These are phyloP conservation scores for Eutrigla gurnardus DNA, from an alignment of 2,797 vertebrate species.

Conservation along the genomic window DNA sequence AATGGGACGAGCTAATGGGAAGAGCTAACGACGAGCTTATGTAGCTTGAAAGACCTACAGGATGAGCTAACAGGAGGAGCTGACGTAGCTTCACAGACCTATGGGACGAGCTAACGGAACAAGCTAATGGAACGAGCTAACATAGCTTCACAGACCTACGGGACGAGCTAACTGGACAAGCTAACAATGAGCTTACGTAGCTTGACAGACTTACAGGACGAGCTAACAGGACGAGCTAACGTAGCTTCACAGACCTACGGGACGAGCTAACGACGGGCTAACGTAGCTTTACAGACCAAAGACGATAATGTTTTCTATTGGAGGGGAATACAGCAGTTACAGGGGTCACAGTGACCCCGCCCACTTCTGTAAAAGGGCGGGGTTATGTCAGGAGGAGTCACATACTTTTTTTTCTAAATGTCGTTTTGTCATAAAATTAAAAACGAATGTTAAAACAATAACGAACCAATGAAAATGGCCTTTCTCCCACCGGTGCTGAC, in stretches of 20 bases:
- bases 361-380: background rate
- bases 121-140: no score
- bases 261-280: no score
- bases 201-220: no score
- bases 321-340: background rate
- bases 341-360: background rate
- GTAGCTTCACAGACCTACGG: slow-evolving; percentile 14
- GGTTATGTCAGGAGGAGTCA: slow-evolving; percentile 6
- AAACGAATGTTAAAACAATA: slow-evolving; percentile 75
- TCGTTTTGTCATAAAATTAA: slow-evolving; percentile 68
- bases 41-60: background rate
- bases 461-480: slow-evolving; percentile 70
- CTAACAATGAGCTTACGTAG: no score
- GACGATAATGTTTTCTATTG: slow-evolving; percentile 58
- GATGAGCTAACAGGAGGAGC: background rate
- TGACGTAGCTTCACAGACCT: background rate
- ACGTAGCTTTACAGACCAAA: slow-evolving; percentile 49
- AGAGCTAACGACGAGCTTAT: no score
- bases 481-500: slow-evolving; percentile 82
- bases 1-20: background rate
- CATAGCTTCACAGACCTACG: background rate
- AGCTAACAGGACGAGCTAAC: no score
- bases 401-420: slow-evolving; percentile 1
- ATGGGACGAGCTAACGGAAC: background rate
- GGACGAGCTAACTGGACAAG: no score